phyloP scores from a whole-genome alignment of 2,113 vertebrate genomes.

The Holacanthus passer region DNA sequence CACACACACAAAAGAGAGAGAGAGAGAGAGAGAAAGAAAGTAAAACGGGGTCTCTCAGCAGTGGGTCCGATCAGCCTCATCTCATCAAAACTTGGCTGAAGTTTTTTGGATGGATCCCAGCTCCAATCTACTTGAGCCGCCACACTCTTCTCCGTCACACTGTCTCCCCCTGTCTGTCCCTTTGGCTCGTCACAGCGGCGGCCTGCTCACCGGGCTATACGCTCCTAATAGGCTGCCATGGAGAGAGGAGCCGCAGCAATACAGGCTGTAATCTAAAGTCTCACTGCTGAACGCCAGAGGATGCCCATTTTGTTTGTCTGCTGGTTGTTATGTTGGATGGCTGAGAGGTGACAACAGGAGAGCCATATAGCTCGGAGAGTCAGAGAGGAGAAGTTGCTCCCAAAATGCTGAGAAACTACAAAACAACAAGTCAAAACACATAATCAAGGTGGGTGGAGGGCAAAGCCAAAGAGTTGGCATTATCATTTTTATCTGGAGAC shows the following conservation, averaged over 20 bases:
- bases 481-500: background rate
- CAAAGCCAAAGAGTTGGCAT: background rate
- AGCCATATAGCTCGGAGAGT: conserved; percentile 22
- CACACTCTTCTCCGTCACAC: conserved; percentile 71
- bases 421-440: conserved; percentile 29
- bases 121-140: conserved; percentile 57
- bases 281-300: conserved; percentile 60
- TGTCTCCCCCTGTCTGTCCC: conserved; percentile 80
- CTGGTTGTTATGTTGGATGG: conserved; percentile 46
- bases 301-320: conserved; percentile 56
- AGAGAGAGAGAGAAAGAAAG: conserved; percentile 46
- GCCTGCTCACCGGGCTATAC: conserved; percentile 58
- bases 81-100: conserved; percentile 80
- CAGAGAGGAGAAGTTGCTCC: conserved; percentile 6
- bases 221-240: conserved; percentile 66
- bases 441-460: conserved; percentile 6
- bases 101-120: conserved; percentile 76
- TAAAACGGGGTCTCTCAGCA: conserved; percentile 59
- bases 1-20: conserved; percentile 12
- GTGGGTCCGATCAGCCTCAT: conserved; percentile 73
- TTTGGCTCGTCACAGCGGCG: conserved; percentile 72
- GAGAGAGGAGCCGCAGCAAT: conserved; percentile 57
- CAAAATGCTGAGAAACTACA: conserved; percentile 13
- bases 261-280: conserved; percentile 65
- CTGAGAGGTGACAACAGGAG: conserved; percentile 45